Conservation (phyloP, 2,888 invertebrate species). For the Tipula unca region DNA sequence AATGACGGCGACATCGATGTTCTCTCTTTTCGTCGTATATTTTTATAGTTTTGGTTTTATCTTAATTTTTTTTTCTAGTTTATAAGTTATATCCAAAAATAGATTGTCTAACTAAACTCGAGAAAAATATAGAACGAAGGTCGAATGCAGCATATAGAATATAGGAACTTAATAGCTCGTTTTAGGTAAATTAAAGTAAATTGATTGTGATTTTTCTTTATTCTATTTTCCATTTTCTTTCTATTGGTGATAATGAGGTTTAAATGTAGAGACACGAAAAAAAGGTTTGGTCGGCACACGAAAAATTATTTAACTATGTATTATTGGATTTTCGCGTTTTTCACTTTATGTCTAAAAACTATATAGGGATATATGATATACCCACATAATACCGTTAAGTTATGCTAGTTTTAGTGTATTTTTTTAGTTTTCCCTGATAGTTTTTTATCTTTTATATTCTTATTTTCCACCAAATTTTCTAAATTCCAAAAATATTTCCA, state of each 20-base stretch:
- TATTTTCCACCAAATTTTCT: not conserved
- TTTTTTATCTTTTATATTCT: not conserved
- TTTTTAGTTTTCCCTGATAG: not conserved
- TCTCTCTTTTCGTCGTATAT: not conserved
- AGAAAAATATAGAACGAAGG: not conserved
- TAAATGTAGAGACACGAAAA: not conserved
- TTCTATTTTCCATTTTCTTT: not conserved
- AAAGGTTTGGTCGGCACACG: not conserved
- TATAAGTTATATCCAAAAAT: not conserved
- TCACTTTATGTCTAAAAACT: not conserved
- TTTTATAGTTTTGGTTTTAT: not conserved
- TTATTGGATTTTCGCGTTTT: constrained; percentile 8
- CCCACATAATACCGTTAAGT: not conserved
- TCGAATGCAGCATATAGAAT: not conserved
- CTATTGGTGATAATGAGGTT: not conserved
- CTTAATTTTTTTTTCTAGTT: not conserved
- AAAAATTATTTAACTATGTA: not conserved
- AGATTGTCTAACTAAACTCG: not conserved
- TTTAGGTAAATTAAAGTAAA: not conserved
- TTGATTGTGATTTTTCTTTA: not conserved
- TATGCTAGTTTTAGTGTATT: not conserved
- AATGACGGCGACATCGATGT: not conserved
- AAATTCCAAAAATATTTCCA: not conserved
- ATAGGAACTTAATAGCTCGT: not conserved
- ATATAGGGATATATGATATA: not conserved